A percentile compares a stretch with the other conserved stretches of the same genome.
Conservation (phyloP, 2,888 invertebrate species). For the Catocala sponsa region DNA sequence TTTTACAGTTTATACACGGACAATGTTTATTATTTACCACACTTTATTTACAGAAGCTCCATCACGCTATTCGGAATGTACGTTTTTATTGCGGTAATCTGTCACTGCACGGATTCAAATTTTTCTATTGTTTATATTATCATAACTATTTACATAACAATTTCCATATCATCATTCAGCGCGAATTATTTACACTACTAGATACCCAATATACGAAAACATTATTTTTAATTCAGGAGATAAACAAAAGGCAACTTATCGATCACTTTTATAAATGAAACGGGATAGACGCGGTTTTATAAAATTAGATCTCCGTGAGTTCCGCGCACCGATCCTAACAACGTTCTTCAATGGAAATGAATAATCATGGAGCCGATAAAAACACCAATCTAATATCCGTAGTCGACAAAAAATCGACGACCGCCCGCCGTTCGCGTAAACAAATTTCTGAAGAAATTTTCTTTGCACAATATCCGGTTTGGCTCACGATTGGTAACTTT, state of each 20-base stretch:
- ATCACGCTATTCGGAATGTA: constrained; percentile 55
- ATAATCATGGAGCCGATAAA: constrained; percentile 59
- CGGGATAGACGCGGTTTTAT: constrained; percentile 24
- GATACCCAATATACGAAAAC: constrained; percentile 11
- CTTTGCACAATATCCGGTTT: constrained; percentile 80
- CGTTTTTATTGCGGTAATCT: constrained; percentile 51
- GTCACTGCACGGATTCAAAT: constrained; percentile 44
- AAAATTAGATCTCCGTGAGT: constrained; percentile 37
- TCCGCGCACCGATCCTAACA: constrained; percentile 32
- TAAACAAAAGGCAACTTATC: constrained; percentile 62
- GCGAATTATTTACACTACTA: constrained; percentile 4
- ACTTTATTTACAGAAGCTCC: constrained; percentile 1
- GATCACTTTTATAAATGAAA: constrained; percentile 58
- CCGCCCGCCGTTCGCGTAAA: constrained; percentile 76
- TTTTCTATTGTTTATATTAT: constrained; percentile 30
- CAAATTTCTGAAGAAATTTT: constrained; percentile 84
- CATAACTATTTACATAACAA: constrained; percentile 7
- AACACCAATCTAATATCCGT: constrained; percentile 78
- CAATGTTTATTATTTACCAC: too few relatives aligned
- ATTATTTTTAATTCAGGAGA: constrained; percentile 40
- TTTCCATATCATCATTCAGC: neutral
- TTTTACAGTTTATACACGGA: too few relatives aligned
- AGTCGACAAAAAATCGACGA: constrained; percentile 66
- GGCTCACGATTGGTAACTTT: constrained; percentile 68
- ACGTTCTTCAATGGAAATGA: constrained; percentile 59